Base-by-base conservation (phyloP, 2,888 invertebrate species). In the Nymphalis urticae region DNA sequence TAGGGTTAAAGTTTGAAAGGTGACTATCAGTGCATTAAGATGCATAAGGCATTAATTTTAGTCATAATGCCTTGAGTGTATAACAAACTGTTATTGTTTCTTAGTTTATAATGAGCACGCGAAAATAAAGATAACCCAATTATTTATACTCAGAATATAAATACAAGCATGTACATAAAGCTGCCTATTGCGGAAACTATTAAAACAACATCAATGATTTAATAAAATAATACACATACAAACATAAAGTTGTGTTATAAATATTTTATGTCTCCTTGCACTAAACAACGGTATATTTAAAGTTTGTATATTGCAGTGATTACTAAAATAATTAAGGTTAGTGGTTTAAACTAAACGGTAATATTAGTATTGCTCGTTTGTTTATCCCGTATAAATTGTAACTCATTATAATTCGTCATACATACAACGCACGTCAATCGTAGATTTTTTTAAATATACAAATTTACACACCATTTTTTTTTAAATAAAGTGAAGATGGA, bases 251-350 rank as follows among this genome's bases (percentile, higher is more conserved):
- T 42, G 9, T 9, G n/a, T 36, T 10, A 0, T 50, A 56, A 53
- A 36, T 19, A 21, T 17, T 42, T 63, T 51, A 63, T 42, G 19
- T 63, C 19, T 36, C 16, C 51, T 36, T 42, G 7, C 42, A 2
- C 16, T 51, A 21, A 42, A 13, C 42, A 42, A 51, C 51, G 19
- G 47, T 60, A 19, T 17, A 60, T 4, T 32, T 48, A n/a, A 51
- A 27, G 24, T 63, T n/a, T 19, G 42, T 63, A 42, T 58, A 58
- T 42, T 10, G 42, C 58, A 56, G 24, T 48, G 36, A 62, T 62
- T 27, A 32, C 48, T 50, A 27, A 8, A 10, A 66, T 61, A 61
- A 66, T 66, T 66, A 60, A 24, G 56, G 62, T 67, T 62, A 62
- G 48, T 58, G 36, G 47, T 54, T 32, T 61, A 66, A 27, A 19